Evolutionary conservation across 2,797 vertebrate genomes (phyloP).

Genomic region (Rhinichthys osculus): DNA sequence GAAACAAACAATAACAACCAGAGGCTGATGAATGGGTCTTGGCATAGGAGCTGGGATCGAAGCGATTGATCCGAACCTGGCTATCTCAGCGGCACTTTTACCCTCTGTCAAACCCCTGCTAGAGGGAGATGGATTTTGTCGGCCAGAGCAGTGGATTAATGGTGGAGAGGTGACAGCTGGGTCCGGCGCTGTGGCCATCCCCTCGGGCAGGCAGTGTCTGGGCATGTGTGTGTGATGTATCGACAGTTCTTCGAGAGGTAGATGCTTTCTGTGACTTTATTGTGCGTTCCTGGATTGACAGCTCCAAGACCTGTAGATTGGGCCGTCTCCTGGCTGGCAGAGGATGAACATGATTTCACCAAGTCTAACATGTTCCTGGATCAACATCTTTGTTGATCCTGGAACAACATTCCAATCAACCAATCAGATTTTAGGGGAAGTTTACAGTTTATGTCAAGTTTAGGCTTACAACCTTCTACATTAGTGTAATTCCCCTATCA

Average conservation of each 20-base stretch:
- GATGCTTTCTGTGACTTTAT: conserved; percentile 50
- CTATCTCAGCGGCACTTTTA: conserved; percentile 83
- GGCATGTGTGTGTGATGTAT: conserved; percentile 64
- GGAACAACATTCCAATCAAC: too few relatives aligned
- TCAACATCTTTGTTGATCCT: too few relatives aligned
- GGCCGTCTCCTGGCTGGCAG: not conserved
- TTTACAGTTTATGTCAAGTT: too few relatives aligned
- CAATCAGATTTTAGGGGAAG: too few relatives aligned
- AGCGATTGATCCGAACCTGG: conserved; percentile 78
- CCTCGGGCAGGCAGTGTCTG: conserved; percentile 52
- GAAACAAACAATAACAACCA: conserved; percentile 71
- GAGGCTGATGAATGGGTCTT: conserved; percentile 76
- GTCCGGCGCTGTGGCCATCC: conserved; percentile 56
- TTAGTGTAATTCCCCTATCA: too few relatives aligned
- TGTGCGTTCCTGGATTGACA: conserved; percentile 32
- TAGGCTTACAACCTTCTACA: too few relatives aligned
- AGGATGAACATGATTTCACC: too few relatives aligned
- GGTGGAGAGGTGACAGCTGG: conserved; percentile 63
- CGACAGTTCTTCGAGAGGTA: conserved; percentile 69
- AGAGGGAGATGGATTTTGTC: conserved; percentile 82
- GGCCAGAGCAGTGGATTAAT: conserved; percentile 82
- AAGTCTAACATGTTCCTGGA: too few relatives aligned
- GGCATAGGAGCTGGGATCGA: conserved; percentile 77
- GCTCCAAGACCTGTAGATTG: conserved; percentile 21
- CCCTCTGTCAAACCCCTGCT: conserved; percentile 81